Evolutionary conservation across 2,888 invertebrate genomes (phyloP).

Genomic region (Dorcus hopei): DNA sequence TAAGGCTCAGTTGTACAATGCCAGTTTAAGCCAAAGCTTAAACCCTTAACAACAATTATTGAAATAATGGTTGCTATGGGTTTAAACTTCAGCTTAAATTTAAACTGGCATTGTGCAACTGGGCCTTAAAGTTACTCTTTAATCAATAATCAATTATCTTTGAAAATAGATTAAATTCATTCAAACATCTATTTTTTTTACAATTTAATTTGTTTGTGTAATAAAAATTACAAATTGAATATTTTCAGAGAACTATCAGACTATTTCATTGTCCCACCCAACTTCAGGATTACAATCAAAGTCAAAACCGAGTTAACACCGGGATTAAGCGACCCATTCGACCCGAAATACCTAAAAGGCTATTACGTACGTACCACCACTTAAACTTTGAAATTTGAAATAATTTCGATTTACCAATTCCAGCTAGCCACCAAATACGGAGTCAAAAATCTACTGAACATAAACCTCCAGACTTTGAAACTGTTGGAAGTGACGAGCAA

Average conservation of each 20-base stretch:
- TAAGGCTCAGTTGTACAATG: too few species aligned
- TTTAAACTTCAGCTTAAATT: too few species aligned
- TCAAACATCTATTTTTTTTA: too few species aligned
- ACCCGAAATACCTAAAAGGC: slow-evolving; percentile 35
- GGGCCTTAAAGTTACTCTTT: too few species aligned
- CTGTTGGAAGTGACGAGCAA: not conserved
- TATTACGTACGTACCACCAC: slow-evolving; percentile 38
- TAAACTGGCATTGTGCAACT: too few species aligned
- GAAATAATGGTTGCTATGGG: too few species aligned
- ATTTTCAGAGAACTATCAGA: slow-evolving; percentile 25
- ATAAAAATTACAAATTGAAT: too few species aligned
- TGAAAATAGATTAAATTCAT: too few species aligned
- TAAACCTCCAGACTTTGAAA: slow-evolving; percentile 3
- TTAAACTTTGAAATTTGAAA: not conserved
- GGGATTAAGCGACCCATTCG: slow-evolving; percentile 26
- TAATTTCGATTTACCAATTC: not conserved
- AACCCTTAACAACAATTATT: too few species aligned
- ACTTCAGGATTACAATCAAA: slow-evolving; percentile 36
- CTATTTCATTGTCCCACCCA: slow-evolving; percentile 35
- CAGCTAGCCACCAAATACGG: slow-evolving; percentile 20
- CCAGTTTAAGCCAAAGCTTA: too few species aligned
- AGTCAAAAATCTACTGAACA: slow-evolving; percentile 12
- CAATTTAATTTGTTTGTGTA: too few species aligned
- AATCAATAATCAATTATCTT: too few species aligned
- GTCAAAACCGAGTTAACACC: slow-evolving; percentile 29